phyloP scores from a whole-genome alignment of 2,888 invertebrate species.

The Limnephilus auricula region DNA sequence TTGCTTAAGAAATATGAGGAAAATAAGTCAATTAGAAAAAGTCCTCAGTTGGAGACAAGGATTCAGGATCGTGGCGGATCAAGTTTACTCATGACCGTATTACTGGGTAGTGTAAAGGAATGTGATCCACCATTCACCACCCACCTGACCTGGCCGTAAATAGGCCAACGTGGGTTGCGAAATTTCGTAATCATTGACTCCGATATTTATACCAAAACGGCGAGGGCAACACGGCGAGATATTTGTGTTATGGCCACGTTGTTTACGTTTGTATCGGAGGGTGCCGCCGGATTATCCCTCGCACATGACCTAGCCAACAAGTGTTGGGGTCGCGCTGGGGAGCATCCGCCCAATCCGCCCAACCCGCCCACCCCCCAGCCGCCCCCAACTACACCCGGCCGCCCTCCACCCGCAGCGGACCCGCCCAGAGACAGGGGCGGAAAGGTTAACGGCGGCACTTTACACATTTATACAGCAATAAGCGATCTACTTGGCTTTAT shows the following conservation, averaged over 20 bases:
- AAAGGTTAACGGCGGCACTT: constrained; percentile 25
- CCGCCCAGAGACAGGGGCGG: constrained; percentile 49
- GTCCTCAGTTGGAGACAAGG: background rate
- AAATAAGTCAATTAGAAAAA: background rate
- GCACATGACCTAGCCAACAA: constrained; percentile 58
- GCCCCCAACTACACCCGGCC: constrained; percentile 4
- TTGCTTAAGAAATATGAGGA: background rate
- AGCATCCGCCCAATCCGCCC: constrained; percentile 14
- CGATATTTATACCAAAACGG: constrained; percentile 20
- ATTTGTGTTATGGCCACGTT: constrained; percentile 47
- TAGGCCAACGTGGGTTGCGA: constrained; percentile 28
- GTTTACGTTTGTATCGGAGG: constrained; percentile 59
- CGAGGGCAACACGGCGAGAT: constrained; percentile 42
- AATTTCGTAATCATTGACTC: constrained; percentile 36
- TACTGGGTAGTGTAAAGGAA: background rate
- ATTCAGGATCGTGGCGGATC: background rate
- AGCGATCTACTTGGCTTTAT: background rate
- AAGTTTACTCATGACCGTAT: background rate
- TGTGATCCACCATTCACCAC: background rate
- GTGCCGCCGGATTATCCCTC: constrained; percentile 45
- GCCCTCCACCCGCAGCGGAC: constrained; percentile 34
- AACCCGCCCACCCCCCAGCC: background rate
- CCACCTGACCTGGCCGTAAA: constrained; percentile 16
- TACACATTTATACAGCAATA: background rate
- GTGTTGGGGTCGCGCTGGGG: constrained; percentile 50